phyloP scores from a whole-genome alignment of 2,797 vertebrate genomes.

The Sebastes diploproa region DNA sequence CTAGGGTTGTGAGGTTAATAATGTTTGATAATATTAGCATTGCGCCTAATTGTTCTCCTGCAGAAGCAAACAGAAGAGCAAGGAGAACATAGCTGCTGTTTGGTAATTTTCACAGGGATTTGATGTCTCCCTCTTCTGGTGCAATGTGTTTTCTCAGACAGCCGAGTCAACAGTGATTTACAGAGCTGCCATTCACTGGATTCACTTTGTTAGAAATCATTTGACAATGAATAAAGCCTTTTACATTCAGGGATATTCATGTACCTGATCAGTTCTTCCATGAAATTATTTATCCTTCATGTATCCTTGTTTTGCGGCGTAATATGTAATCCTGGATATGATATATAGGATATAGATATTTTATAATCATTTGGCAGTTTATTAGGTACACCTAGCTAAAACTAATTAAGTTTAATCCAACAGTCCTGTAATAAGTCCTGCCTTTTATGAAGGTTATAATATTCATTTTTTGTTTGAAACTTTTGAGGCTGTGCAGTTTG shows the following conservation, averaged over 20 bases:
- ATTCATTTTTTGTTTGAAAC: background rate
- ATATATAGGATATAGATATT: background rate
- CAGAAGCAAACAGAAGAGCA: conserved; percentile 31
- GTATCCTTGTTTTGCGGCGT: background rate
- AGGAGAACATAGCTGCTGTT: background rate
- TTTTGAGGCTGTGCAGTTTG: background rate
- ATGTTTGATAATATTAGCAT: conserved; percentile 52
- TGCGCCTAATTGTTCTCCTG: conserved; percentile 19
- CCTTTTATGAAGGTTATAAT: background rate
- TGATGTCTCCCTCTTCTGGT: conserved; percentile 67
- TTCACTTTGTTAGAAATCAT: background rate
- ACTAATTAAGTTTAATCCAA: background rate
- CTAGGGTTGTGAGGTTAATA: conserved; percentile 48
- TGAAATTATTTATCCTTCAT: background rate
- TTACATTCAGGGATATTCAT: background rate
- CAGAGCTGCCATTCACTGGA: background rate
- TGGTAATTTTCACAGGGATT: conserved; percentile 27
- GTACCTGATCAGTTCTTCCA: background rate
- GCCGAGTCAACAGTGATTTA: conserved; percentile 30
- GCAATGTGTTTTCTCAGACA: conserved; percentile 32
- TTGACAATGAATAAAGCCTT: background rate
- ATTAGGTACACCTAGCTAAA: background rate
- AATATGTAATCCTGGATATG: background rate
- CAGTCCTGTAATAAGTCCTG: background rate
- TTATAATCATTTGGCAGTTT: background rate